Evolutionary conservation across 2,797 vertebrate species (phyloP), one percentile per base, ranked within the genome.

Genomic region (Peromyscus aztecus): DNA sequence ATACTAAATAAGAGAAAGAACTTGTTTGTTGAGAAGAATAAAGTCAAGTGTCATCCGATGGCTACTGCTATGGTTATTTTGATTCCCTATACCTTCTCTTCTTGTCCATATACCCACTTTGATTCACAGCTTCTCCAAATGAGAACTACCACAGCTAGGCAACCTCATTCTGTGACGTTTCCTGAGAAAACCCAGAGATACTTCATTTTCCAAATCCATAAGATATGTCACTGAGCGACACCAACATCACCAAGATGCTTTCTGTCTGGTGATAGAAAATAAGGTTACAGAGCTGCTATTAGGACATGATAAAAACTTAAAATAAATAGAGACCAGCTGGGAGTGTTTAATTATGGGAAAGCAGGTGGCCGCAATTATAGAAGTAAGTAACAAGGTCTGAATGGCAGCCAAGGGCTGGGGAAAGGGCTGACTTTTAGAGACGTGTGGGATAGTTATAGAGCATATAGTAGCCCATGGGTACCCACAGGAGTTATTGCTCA

Each of bases 271-370:
- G 49, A 90, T 59, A 1, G n/a, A 80, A 93, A 59, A 76, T 19
- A 8, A 65, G 92, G 34, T 80, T 95, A 55, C 52, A 91, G 21
- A 83, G 67, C 23, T 94, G 69, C 23, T 83, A 83, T 43, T n/a
- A 34, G 43, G 21, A 46, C 11, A 55, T 27, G 69, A 78, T 69
- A 90, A 91, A 37, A 84, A 78, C 55, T 40, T 59, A 86, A 40
- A 97, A 90, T 87, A 94, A 73, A 96, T 59, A 77, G 63, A 94
- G 23, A 11, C 82, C 93, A 97, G 86, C 31, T 94, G 80, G 52
- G 73, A 57, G 40, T 89, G 14, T 52, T 86, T 89, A 93, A 92
- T 91, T 96, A 59, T 85, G n/a, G 76, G 34, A 89, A 91, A 43
- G 16, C 95, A 96, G 69, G 83, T 97, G 91, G 63, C 71, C 67